Evolutionary conservation across 2,113 vertebrate species (phyloP), one percentile per base, ranked within the genome.

Genomic region (Anser cygnoides): DNA sequence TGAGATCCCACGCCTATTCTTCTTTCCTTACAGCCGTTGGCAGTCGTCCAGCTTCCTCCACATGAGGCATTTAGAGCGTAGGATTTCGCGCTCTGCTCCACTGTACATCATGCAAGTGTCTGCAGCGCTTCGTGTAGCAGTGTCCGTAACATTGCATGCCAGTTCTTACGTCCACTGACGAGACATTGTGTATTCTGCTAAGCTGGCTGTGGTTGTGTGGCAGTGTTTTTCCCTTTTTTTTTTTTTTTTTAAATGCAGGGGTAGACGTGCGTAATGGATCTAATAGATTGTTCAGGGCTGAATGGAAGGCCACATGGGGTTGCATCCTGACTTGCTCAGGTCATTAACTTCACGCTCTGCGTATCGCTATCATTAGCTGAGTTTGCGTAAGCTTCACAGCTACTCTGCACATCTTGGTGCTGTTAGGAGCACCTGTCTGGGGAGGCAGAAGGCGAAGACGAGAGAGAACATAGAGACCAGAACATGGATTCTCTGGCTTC

Each of bases 401-500:
- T 92, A 31, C 31, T 84, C 82, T 70, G 46, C 29, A 66, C 59
- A 33, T 54, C n/a, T 80, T 83, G 67, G 49, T 54, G 95, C 67
- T 87, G 41, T 89, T 84, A 84, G 61, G 66, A 81, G 44, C 35
- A 29, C 29, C 77, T 79, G 33, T 82, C 91, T 75, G 78, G 43
- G n/a, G 93, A 88, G 59, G 43, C 41, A 77, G 52, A 91, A 86
- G 75, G 10, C 44, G 14, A 59, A 23, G 14, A 50, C 54, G 20
- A 85, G 71, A 63, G 76, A 50, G 31, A 59, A 52, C n/a, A 33
- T 6, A 59, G 44, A 79, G 58, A 49, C 13, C 7, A 76, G 49
- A 87, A 92, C 31, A n/a, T 14, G 19, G 13, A 72, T 95, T 92
- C 25, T 87, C 78, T 95, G 89, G 74, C 46, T 80, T 79, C 62